Evolutionary conservation across 2,888 invertebrate genomes (phyloP).

Genomic region (Brachynemurus nebulosus): DNA sequence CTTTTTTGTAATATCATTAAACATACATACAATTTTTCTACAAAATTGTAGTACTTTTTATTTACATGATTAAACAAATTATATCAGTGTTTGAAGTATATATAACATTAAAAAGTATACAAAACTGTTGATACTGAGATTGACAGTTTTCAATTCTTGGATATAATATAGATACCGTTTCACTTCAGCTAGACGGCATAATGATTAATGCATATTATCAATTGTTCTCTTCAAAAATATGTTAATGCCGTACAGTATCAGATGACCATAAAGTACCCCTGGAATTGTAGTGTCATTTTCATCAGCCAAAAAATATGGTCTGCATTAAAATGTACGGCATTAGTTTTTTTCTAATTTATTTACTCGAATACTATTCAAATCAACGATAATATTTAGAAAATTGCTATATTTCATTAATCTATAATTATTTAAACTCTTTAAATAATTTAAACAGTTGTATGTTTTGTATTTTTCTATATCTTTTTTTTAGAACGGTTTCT

Average conservation of each 20-base stretch:
- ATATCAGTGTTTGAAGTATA: not conserved
- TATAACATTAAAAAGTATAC: not conserved
- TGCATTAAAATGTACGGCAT: slow-evolving; percentile 12
- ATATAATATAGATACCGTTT: not conserved
- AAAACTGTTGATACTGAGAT: slow-evolving; percentile 1
- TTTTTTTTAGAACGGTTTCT: slow-evolving; percentile 18
- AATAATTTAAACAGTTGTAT: slow-evolving; percentile 15
- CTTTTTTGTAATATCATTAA: slow-evolving; percentile 15
- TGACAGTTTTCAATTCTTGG: slow-evolving; percentile 1
- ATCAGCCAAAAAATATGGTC: slow-evolving; percentile 14
- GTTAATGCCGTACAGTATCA: not conserved
- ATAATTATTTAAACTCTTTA: slow-evolving; percentile 6
- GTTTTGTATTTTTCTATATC: slow-evolving; percentile 16
- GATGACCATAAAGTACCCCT: slow-evolving; percentile 1
- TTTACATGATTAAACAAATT: not conserved
- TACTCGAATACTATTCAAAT: slow-evolving; percentile 10
- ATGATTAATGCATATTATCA: not conserved
- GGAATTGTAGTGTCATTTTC: not conserved
- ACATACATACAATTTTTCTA: not conserved
- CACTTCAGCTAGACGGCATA: slow-evolving; percentile 1
- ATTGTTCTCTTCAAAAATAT: slow-evolving; percentile 2
- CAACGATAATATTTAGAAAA: slow-evolving; percentile 13
- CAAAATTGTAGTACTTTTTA: not conserved
- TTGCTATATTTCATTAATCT: slow-evolving; percentile 11
- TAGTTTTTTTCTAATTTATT: slow-evolving; percentile 17